Conservation (phyloP, 2,113 vertebrate species). For the Mus musculus region GRCm39 chr1:20914501-20915000, state of each 20-base stretch:
- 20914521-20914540: background rate
- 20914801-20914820: background rate
- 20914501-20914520: background rate
- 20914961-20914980: background rate
- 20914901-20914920: background rate
- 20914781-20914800: no score
- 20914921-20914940: background rate
- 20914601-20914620: background rate
- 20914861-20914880: background rate
- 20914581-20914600: background rate
- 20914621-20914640: background rate
- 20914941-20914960: background rate
- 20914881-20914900: conserved; percentile 15
- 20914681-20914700: background rate
- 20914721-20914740: background rate
- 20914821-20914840: background rate
- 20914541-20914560: background rate
- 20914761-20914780: background rate
- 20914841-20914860: background rate
- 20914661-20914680: background rate
- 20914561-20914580: background rate
- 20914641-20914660: background rate
- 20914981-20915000: background rate
- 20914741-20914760: background rate
- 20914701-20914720: background rate